Conservation (phyloP, 2,797 vertebrate genomes). For the Cuniculus paca region DNA sequence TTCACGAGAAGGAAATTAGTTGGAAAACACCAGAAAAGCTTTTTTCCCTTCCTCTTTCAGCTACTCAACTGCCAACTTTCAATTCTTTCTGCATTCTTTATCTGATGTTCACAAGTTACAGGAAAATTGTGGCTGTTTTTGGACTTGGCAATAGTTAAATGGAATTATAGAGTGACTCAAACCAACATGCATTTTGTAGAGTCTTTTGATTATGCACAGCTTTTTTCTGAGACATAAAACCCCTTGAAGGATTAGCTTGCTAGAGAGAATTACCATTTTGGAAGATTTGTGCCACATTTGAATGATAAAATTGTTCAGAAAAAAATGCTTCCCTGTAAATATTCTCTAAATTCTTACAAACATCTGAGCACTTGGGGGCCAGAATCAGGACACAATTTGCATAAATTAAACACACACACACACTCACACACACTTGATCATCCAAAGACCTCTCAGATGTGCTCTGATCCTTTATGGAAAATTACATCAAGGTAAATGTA, state of each 20-base stretch:
- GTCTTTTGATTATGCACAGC: conserved; percentile 82
- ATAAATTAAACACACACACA: conserved; percentile 42
- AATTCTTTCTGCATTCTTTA: conserved; percentile 71
- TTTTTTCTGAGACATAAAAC: conserved; percentile 80
- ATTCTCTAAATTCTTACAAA: conserved; percentile 59
- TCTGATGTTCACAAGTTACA: conserved; percentile 82
- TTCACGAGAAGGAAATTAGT: conserved; percentile 80
- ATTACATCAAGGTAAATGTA: not conserved
- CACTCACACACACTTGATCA: conserved; percentile 29
- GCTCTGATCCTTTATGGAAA: not conserved
- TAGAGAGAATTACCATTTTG: conserved; percentile 82
- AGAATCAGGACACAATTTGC: conserved; percentile 45
- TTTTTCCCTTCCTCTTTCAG: conserved; percentile 69
- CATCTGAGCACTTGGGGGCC: conserved; percentile 58
- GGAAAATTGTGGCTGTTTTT: conserved; percentile 69
- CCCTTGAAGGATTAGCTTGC: conserved; percentile 85
- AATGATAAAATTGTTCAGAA: conserved; percentile 79
- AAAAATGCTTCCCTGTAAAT: conserved; percentile 70
- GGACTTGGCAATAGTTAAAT: conserved; percentile 85
- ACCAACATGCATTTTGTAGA: conserved; percentile 58
- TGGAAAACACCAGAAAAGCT: conserved; percentile 70
- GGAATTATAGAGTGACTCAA: conserved; percentile 69
- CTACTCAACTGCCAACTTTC: conserved; percentile 76
- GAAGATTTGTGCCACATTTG: conserved; percentile 83
- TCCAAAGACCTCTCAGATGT: not conserved